Percentiles rank a stretch among this genome's conserved stretches.
phyloP scores from a whole-genome alignment of 2,797 vertebrate genomes.

The Buphagus erythrorhynchus region DNA sequence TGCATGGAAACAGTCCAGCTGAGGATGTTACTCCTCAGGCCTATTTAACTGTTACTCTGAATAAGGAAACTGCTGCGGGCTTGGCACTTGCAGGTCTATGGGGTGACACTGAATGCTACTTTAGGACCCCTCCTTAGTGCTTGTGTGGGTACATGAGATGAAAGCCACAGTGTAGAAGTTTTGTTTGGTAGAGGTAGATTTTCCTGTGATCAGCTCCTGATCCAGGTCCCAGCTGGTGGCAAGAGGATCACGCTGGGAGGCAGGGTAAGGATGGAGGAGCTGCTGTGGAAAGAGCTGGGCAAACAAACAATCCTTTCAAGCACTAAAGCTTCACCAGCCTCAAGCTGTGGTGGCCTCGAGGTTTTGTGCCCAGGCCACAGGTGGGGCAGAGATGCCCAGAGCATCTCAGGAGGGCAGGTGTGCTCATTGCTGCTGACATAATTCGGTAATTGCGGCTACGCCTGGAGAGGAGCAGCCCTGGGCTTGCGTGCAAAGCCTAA shows the following conservation, averaged over 20 bases:
- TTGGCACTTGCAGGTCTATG: fast-evolving
- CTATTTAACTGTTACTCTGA: neutral
- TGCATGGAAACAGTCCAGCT: neutral
- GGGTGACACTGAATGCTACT: neutral
- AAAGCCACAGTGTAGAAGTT: neutral
- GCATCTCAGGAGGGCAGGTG: neutral
- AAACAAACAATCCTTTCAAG: neutral
- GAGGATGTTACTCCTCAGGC: neutral
- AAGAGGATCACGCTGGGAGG: neutral
- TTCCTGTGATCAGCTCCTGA: neutral
- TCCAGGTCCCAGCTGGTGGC: neutral
- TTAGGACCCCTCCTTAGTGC: neutral
- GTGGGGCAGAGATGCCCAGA: neutral
- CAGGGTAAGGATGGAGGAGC: neutral
- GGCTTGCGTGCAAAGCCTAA: neutral
- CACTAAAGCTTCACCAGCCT: neutral
- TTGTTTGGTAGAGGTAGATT: neutral
- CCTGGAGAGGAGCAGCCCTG: neutral
- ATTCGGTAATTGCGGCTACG: neutral
- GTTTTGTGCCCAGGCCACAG: neutral
- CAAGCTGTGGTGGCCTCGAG: neutral
- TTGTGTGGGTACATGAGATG: neutral
- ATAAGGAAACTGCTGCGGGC: neutral
- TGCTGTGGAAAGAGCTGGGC: neutral
- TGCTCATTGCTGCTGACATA: neutral